These are phyloP conservation scores for Dromiciops gliroides DNA, from an alignment of 2,113 vertebrate species.

Conservation along the genomic window DNA sequence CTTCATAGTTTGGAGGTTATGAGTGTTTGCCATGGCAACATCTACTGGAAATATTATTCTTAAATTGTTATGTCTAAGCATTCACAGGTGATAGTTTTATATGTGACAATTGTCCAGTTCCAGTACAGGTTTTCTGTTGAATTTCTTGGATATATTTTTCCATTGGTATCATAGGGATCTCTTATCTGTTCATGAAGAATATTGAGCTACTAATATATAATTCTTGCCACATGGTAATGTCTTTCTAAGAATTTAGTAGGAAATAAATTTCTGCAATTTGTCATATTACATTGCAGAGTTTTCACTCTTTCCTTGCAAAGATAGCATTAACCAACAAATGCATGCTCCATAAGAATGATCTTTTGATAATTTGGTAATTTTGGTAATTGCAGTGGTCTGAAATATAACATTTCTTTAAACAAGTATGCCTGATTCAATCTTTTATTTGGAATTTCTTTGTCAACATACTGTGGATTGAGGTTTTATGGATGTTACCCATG, in stretches of 20 bases:
- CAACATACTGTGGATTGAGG: background rate
- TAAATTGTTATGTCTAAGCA: background rate
- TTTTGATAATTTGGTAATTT: background rate
- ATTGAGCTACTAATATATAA: background rate
- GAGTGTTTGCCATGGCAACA: background rate
- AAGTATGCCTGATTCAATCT: background rate
- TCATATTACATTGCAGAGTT: background rate
- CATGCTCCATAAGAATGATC: background rate
- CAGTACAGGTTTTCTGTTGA: background rate
- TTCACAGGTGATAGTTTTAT: background rate
- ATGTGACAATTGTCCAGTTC: background rate
- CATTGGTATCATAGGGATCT: background rate
- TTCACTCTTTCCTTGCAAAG: background rate
- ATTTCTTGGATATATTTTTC: background rate
- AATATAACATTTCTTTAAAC: background rate
- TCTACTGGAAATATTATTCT: background rate
- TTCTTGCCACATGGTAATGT: background rate
- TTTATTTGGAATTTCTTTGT: background rate
- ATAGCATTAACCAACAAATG: background rate
- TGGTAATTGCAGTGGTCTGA: background rate
- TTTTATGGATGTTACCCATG: background rate
- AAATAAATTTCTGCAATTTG: background rate
- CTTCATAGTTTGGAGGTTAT: background rate
- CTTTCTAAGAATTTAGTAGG: background rate
- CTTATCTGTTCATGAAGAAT: background rate